Base-by-base conservation (phyloP, 2,797 vertebrate species). In the Pseudocheirus occidentalis region DNA sequence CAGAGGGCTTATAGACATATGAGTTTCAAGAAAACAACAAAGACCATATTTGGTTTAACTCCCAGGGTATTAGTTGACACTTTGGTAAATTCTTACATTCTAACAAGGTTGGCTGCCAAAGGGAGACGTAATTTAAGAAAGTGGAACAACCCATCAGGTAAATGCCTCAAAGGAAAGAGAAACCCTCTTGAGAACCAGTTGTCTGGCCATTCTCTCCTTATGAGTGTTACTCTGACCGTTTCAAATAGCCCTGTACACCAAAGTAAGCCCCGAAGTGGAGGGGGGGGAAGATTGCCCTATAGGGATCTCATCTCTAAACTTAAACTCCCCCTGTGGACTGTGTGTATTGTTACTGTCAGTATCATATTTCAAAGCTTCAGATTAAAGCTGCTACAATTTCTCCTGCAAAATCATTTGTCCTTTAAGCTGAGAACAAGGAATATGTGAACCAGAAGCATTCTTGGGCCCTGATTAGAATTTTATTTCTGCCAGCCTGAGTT, bases 321-420 rank as follows among this genome's bases (percentile, higher is more conserved):
- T 95, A 21, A 50, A 92, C 93, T 95, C 97, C 96, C 95, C 94
- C 62, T 95, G 93, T 95, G 97, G 94, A 97, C 73, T 93, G 55
- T 92, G 56, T 57, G 50, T 59, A 57, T 57, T 56, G 94, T 94
- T 97, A 92, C 95, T 92, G 90, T 91, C 0, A 7, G 94, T 93
- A 62, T 92, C 92, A 91, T 90, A 94, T 97, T 96, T 96, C 94
- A 97, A 97, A 96, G 96, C 90, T 97, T 94, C 95, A 97, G 95
- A 94, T 97, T 97, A 93, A 97, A 95, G 90, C 62, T 52, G 29
- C 24, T 93, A 50, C 91, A 91, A 95, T 95, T 96, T 97, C 90
- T 93, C 73, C 94, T 96, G 95, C 90, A 87, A 66, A 96, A 91
- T 46, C 73, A 92, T 95, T 95, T 62, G 93, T 92, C 73, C 97